Percentiles rank a stretch among this genome's conserved stretches.
These are phyloP conservation scores for Sphaerophoria taeniata DNA, from an alignment of 2,888 invertebrate species.

Conservation along the genomic window DNA sequence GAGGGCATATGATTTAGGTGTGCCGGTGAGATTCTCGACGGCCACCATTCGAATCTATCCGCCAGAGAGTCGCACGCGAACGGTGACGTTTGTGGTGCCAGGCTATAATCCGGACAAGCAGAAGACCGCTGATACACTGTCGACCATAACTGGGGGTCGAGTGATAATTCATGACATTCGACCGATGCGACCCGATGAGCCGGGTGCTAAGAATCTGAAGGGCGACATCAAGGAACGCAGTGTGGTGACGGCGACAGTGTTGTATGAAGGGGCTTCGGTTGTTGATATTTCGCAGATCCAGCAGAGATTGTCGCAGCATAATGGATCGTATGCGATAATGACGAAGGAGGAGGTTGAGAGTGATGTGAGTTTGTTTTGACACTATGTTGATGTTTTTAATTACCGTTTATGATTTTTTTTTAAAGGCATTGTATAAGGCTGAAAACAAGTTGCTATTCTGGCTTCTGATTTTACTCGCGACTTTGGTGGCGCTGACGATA, in stretches of 20 bases:
- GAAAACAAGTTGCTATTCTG: conserved; percentile 90
- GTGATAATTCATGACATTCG: conserved; percentile 90
- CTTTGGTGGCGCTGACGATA: conserved; percentile 89
- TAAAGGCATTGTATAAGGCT: conserved; percentile 88
- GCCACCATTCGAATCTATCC: conserved; percentile 91
- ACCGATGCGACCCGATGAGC: conserved; percentile 85
- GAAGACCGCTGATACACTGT: conserved; percentile 89
- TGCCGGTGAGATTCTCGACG: conserved; percentile 89
- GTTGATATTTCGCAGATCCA: conserved; percentile 90
- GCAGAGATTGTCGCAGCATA: conserved; percentile 84
- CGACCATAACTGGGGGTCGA: conserved; percentile 90
- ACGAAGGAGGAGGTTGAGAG: conserved; percentile 78
- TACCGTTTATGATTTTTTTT: conserved; percentile 75
- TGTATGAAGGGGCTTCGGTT: conserved; percentile 86
- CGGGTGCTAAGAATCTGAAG: conserved; percentile 84
- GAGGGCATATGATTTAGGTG: conserved; percentile 92
- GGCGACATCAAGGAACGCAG: conserved; percentile 86
- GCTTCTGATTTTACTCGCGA: conserved; percentile 90
- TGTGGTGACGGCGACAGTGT: conserved; percentile 88
- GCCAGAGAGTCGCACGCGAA: conserved; percentile 89
- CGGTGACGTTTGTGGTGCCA: conserved; percentile 92
- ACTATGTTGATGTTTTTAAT: neutral
- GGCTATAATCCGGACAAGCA: conserved; percentile 89
- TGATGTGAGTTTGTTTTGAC: conserved; percentile 78
- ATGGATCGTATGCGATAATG: conserved; percentile 81